Evolutionary conservation across 2,113 vertebrate species (phyloP).

Genomic region (Osmerus mordax): DNA sequence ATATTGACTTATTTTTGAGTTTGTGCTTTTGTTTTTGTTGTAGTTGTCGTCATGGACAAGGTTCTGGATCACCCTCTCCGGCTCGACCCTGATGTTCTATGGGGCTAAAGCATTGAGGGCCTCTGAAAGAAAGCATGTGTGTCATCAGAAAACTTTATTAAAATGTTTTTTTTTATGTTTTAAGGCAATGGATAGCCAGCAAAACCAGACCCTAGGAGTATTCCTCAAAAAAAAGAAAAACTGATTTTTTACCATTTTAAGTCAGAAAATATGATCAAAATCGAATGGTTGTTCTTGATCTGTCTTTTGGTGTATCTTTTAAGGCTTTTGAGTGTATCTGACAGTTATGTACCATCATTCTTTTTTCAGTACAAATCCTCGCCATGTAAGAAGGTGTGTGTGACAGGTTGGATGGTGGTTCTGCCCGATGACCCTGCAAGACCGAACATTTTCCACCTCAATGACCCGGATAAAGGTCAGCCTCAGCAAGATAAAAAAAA

Average conservation of each 20-base stretch:
- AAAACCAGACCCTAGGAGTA: too few species aligned
- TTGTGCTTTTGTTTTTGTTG: constrained; percentile 1
- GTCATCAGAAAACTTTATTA: constrained; percentile 32
- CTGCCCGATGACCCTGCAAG: constrained; percentile 89
- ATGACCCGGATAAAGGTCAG: constrained; percentile 92
- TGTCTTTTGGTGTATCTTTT: too few species aligned
- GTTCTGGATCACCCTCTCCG: constrained; percentile 89
- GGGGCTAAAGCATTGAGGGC: constrained; percentile 89
- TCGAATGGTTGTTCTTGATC: too few species aligned
- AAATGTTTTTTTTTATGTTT: too few species aligned
- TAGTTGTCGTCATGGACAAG: constrained; percentile 73
- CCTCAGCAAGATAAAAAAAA: background rate
- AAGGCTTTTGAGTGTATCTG: too few species aligned
- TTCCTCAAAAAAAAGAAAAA: too few species aligned
- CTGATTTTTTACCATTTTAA: too few species aligned
- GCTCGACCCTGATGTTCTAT: constrained; percentile 87
- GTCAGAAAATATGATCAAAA: too few species aligned
- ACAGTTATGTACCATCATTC: too few species aligned
- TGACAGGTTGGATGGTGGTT: constrained; percentile 92
- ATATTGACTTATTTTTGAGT: too few species aligned
- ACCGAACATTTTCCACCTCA: constrained; percentile 93
- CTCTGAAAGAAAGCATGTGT: constrained; percentile 91
- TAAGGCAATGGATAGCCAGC: too few species aligned
- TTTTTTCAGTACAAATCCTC: constrained; percentile 85
- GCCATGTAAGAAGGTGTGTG: constrained; percentile 87